Base-by-base conservation (phyloP, 1,140 invertebrate genomes). In the Drosophila quadrilineata region DNA sequence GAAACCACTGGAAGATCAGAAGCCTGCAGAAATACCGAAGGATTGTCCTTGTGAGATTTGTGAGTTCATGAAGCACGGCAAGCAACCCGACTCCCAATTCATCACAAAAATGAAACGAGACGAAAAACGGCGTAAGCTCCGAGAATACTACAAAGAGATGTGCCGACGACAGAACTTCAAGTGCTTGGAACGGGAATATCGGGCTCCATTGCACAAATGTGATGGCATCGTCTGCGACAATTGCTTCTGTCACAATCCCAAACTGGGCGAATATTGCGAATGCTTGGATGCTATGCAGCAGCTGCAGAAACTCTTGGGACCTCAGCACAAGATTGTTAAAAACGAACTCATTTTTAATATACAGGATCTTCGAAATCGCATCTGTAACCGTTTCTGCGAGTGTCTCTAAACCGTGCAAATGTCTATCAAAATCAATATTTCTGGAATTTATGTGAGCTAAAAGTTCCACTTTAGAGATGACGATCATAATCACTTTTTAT, bases 31-130 rank as follows among this genome's bases (percentile, higher is more conserved):
- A 16, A 6, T 6, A 0, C 3, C 3, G 16, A 53, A 58, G 14
- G 60, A 50, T 10, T 72, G 69, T 21, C 73, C 58, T 2, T 77
- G 74, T 24, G 21, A 49, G 16, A 50, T 73, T 6, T 79, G 75
- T 6, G 19, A 65, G 10, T 54, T 53, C 3, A 58, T 65, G 60
- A 64, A 35, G 1, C 38, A 43, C 14, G 6, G 41, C 2, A 3
- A 26, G 2, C 36, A 66, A 6, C 1, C 16, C 22, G 70, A 79
- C 19, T 14, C 52, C 0, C 75, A 75, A 0, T 38, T 79, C 16
- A 74, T 79, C 6, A 21, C 31, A 5, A 50, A 79, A 19, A 63
- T 79, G 70, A 72, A 69, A 4, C 29, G 6, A 1, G 45, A 35
- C 1, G 54, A 71, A 1, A 54, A 54, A 6, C 31, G 41, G 9